Evolutionary conservation across 2,797 vertebrate species (phyloP).

Genomic region (Danio jaintianensis): DNA sequence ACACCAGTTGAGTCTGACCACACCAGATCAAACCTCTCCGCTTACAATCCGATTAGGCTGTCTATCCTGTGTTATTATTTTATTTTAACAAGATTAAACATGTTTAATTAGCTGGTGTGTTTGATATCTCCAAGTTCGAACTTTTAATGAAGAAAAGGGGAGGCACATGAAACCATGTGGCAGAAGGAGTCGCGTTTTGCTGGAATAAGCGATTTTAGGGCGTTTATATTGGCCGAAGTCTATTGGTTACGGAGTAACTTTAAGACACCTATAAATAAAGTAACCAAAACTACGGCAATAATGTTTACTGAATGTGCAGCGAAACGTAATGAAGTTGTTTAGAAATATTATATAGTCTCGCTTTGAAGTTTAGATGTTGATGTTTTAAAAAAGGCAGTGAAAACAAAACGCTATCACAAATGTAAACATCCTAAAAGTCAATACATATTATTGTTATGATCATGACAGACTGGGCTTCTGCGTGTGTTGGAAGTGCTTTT

Average conservation of each 20-base stretch:
- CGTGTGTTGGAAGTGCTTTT: too few species aligned
- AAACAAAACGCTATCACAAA: background rate
- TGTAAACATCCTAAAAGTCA: background rate
- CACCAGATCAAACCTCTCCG: constrained; percentile 27
- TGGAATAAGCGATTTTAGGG: constrained; percentile 38
- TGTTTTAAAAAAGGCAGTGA: background rate
- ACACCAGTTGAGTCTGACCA: constrained; percentile 25
- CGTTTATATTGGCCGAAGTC: constrained; percentile 8
- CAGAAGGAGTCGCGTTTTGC: constrained; percentile 44
- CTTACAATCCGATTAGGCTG: background rate
- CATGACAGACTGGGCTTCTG: background rate
- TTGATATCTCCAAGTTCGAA: constrained; percentile 5
- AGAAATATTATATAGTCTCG: background rate
- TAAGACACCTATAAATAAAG: constrained; percentile 11
- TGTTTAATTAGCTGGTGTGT: constrained; percentile 24
- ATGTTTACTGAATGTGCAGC: background rate
- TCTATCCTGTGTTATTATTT: constrained; percentile 11
- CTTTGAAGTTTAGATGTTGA: background rate
- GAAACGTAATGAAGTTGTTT: background rate
- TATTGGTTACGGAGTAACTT: constrained; percentile 3
- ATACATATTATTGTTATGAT: background rate
- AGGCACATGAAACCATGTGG: constrained; percentile 55
- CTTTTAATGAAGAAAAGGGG: constrained; percentile 68
- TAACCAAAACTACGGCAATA: background rate
- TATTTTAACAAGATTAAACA: constrained; percentile 7